These are phyloP conservation scores for Hestina assimilis DNA, from an alignment of 1,140 invertebrate genomes.

Conservation along the genomic window DNA sequence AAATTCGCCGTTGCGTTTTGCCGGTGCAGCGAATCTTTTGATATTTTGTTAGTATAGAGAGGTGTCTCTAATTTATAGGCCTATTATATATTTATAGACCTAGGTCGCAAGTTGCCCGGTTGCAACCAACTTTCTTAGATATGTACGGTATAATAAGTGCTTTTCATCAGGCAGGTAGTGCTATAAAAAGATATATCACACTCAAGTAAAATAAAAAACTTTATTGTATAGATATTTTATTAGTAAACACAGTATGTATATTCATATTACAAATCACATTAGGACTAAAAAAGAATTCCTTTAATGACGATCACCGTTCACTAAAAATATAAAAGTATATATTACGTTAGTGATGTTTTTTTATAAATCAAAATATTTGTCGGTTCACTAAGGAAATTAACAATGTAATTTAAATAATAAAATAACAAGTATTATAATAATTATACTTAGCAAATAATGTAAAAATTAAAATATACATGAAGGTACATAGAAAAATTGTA, in stretches of 20 bases:
- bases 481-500: not conserved
- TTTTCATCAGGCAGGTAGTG: too few species aligned
- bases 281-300: conserved; percentile 14
- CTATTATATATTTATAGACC: too few species aligned
- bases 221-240: conserved; percentile 36
- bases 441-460: conserved; percentile 7
- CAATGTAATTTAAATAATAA: not conserved
- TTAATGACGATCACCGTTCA: conserved; percentile 8
- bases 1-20: too few species aligned
- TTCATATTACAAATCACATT: conserved; percentile 37
- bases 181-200: too few species aligned
- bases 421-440: not conserved
- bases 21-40: too few species aligned
- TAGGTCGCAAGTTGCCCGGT: too few species aligned
- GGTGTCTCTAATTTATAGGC: too few species aligned
- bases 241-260: conserved; percentile 38
- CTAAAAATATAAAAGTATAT: not conserved
- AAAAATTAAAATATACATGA: conserved; percentile 1
- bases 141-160: too few species aligned
- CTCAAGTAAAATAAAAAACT: too few species aligned
- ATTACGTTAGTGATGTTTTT: conserved; percentile 9
- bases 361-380: not conserved
- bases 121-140: too few species aligned
- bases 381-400: not conserved
- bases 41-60: too few species aligned